Evolutionary conservation across 1,140 invertebrate genomes (phyloP).

Genomic region (Geopemphigus sp.): DNA sequence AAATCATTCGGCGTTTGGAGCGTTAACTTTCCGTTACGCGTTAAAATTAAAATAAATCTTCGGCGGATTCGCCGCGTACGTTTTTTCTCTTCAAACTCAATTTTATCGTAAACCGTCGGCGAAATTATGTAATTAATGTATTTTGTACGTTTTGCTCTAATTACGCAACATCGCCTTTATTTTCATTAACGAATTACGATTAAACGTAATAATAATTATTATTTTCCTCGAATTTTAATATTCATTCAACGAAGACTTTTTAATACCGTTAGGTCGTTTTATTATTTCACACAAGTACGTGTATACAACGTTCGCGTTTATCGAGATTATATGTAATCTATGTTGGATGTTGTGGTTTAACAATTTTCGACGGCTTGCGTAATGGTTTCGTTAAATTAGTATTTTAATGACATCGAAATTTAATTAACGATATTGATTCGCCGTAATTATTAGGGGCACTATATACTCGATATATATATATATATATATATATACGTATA

Average conservation of each 20-base stretch:
- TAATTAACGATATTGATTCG: constrained; percentile 20
- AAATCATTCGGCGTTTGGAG: background rate
- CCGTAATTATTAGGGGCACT: constrained; percentile 1
- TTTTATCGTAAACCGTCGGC: background rate
- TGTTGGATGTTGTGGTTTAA: background rate
- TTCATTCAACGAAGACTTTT: background rate
- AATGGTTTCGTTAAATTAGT: constrained; percentile 27
- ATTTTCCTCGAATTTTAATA: background rate
- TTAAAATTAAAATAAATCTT: background rate
- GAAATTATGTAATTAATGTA: background rate
- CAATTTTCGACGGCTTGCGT: background rate
- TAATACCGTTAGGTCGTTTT: background rate
- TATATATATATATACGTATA: too few species aligned
- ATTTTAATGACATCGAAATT: background rate
- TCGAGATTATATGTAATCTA: background rate
- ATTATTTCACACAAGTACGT: background rate
- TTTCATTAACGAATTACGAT: background rate
- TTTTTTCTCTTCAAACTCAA: background rate
- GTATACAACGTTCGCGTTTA: background rate
- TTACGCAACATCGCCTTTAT: background rate
- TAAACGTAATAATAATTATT: background rate
- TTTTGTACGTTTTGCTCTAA: too few species aligned
- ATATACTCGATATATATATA: background rate
- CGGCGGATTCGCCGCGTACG: background rate
- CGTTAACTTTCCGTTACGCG: background rate